A percentile compares a stretch with the other conserved stretches of the same genome.
Evolutionary conservation across 2,797 vertebrate genomes (phyloP).

Genomic region (Phrynocephalus forsythii): DNA sequence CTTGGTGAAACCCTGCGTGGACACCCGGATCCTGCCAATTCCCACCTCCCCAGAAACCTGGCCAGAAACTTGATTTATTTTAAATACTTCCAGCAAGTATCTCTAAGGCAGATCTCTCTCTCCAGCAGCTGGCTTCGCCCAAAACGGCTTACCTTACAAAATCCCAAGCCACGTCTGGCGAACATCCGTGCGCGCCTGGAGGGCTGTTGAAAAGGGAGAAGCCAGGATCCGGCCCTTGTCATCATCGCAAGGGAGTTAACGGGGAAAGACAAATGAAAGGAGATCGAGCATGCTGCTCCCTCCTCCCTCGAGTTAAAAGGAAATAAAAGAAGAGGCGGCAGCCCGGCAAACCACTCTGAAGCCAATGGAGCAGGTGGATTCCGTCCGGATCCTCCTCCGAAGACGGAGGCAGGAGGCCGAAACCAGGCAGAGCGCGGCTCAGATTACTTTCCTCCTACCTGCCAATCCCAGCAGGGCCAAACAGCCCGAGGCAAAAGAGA

Average conservation of each 20-base stretch:
- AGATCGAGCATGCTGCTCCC: neutral
- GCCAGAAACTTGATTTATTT: neutral
- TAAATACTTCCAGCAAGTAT: neutral
- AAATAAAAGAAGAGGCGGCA: constrained; percentile 5
- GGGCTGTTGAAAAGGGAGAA: constrained; percentile 13
- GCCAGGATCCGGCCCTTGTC: neutral
- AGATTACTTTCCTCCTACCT: constrained; percentile 78
- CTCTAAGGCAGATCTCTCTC: rapidly evolving
- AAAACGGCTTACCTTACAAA: constrained; percentile 71
- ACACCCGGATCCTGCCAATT: neutral
- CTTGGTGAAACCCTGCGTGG: neutral
- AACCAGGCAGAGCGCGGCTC: constrained; percentile 73
- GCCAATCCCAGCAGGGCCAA: constrained; percentile 79
- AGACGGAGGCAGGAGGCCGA: constrained; percentile 56
- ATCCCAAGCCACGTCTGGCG: neutral
- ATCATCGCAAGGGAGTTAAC: neutral
- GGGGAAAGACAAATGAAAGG: neutral
- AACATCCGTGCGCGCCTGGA: constrained; percentile 28
- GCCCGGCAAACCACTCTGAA: neutral
- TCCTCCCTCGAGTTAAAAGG: rapidly evolving
- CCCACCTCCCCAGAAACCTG: neutral
- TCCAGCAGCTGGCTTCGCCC: neutral
- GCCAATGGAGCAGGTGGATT: constrained; percentile 73
- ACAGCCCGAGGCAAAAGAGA: constrained; percentile 32
- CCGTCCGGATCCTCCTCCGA: constrained; percentile 56